These are phyloP conservation scores for Apis cerana DNA, from an alignment of 1,140 invertebrate genomes.

Conservation along the genomic window DNA sequence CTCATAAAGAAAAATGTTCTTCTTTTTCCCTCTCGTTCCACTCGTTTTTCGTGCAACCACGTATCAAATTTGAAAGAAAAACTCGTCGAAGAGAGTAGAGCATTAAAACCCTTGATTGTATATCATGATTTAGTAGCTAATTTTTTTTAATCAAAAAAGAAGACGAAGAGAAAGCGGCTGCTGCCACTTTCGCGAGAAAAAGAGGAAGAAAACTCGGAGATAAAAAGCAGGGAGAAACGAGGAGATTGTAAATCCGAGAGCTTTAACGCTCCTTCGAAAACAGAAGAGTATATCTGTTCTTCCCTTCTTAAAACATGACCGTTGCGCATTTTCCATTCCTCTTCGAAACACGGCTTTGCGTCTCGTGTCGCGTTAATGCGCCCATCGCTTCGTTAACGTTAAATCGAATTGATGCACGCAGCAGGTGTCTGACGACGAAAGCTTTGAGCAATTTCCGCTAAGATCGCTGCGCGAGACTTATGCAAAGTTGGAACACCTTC, in stretches of 20 bases:
- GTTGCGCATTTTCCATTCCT: background rate
- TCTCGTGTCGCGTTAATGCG: slow-evolving; percentile 25
- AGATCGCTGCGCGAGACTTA: background rate
- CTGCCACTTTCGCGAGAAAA: background rate
- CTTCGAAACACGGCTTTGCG: background rate
- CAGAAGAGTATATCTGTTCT: background rate
- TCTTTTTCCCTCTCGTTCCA: no score
- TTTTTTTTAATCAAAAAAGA: no score
- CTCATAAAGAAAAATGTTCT: background rate
- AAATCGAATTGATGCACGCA: slow-evolving; percentile 56
- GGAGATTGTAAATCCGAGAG: slow-evolving; percentile 9
- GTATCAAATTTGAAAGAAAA: no score
- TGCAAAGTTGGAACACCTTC: background rate
- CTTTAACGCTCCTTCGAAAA: slow-evolving; percentile 14
- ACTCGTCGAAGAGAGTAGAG: no score
- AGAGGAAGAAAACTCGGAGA: background rate
- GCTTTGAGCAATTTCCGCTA: slow-evolving; percentile 16
- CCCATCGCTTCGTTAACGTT: slow-evolving; percentile 50
- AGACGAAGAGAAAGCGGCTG: no score
- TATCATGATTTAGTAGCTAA: no score
- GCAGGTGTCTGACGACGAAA: slow-evolving; percentile 43
- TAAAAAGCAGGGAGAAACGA: background rate
- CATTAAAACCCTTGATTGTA: no score
- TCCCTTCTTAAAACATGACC: background rate
- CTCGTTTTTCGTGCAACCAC: no score